Evolutionary conservation across 1,140 invertebrate genomes (phyloP), one percentile per base, ranked within the genome.

Genomic region (Brachionus plicatilis): DNA sequence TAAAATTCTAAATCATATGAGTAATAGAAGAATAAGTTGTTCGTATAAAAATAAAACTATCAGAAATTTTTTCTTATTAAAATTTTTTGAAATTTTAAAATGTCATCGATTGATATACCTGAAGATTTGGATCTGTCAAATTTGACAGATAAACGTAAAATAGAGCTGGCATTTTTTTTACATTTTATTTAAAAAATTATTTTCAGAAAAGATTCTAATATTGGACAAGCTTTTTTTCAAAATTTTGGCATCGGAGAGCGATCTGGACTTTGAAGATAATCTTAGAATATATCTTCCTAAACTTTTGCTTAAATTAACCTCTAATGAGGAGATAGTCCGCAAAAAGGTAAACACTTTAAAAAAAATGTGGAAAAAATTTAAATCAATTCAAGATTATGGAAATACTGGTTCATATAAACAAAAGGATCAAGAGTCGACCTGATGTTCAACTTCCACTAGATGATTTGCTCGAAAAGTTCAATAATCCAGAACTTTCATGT

Each of bases 351-450:
- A 4, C n/a, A 20, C 0, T 47, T 41, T 0, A n/a, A 29, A n/a
- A 29, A 43, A 7, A 7, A 41, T 29, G 12, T 9, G 37, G 4
- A 24, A 50, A 60, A 60, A 27, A 43, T 47, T 47, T 3, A 47
- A 47, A 47, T 14, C 85, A 72, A 79, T 85, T 82, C 9, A 90
- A 95, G 93, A 94, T 97, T 8, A 95, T 97, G 93, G 95, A 97
- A 88, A 90, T 97, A n/a, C 88, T 97, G 24, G 93, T 95, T 78
- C 96, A 97, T 89, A 93, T 97, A 29, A 97, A 96, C 88, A 94
- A 94, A 87, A 90, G 95, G 84, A 90, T 96, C 20, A 96, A 95
- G 88, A 95, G 93, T 86, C 90, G 95, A 60, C 92, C 93, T 7
- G 91, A 92, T 87, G 93, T 97, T 1, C 94, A 95, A 88, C 90